These are phyloP conservation scores for Apostichopus japonicus DNA, from an alignment of 35 echinoderm and acorn worm genomes.

Conservation along the genomic window DNA sequence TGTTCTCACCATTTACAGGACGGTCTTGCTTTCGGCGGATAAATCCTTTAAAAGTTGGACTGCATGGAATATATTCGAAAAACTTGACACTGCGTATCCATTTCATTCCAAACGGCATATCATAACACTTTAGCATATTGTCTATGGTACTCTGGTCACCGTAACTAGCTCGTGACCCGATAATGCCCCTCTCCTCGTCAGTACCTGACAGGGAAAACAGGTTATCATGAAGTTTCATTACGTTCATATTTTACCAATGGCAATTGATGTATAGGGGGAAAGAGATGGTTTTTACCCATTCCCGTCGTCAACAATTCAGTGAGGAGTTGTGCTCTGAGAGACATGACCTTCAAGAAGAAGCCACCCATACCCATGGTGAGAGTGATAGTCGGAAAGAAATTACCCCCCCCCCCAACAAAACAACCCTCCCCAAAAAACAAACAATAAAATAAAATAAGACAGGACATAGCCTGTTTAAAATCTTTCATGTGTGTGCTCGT, in stretches of 20 bases:
- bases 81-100: background rate
- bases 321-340: too few relatives aligned
- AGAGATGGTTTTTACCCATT: too few relatives aligned
- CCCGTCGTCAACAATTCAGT: too few relatives aligned
- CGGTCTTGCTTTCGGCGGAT: background rate
- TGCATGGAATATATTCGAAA: slow-evolving; percentile 6
- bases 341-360: too few relatives aligned
- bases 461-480: too few relatives aligned
- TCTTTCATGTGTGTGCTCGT: too few relatives aligned
- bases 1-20: background rate
- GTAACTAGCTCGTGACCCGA: background rate
- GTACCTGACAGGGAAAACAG: background rate
- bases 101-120: slow-evolving; percentile 35
- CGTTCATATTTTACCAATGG: background rate
- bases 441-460: too few relatives aligned
- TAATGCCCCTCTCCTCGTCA: slow-evolving; percentile 2
- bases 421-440: too few relatives aligned
- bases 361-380: too few relatives aligned
- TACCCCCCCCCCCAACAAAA: too few relatives aligned
- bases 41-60: slow-evolving; percentile 16
- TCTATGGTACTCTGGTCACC: background rate
- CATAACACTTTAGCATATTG: background rate
- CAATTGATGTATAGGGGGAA: too few relatives aligned
- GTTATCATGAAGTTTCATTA: background rate
- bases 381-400: too few relatives aligned